Conservation (phyloP, 1,140 invertebrate genomes). For the Cydia pomonella region DNA sequence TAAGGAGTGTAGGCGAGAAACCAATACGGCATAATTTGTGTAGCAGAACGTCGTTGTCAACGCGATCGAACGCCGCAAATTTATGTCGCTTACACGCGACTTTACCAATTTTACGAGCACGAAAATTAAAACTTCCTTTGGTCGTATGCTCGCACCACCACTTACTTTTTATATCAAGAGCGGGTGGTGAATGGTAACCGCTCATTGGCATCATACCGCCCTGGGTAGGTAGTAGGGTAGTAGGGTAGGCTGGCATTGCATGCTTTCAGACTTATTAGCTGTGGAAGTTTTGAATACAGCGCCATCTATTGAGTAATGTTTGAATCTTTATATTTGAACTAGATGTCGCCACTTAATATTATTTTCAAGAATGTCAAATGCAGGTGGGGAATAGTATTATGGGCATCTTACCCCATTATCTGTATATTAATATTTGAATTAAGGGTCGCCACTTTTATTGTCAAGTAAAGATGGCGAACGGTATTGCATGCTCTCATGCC, state of each 20-base stretch:
- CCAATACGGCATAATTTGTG: too few species aligned
- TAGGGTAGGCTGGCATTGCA: too few species aligned
- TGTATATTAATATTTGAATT: conserved; percentile 38
- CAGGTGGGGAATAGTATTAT: conserved; percentile 64
- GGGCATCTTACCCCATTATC: conserved; percentile 49
- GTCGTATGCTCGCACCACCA: too few species aligned
- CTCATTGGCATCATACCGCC: conserved; percentile 55
- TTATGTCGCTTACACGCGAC: too few species aligned
- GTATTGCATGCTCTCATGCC: conserved; percentile 3
- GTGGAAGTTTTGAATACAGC: not conserved
- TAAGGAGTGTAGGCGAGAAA: too few species aligned
- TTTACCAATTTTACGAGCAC: too few species aligned
- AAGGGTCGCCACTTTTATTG: too few species aligned
- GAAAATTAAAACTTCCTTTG: too few species aligned
- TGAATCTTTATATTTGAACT: not conserved
- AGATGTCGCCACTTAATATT: conserved; percentile 54
- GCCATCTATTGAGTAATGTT: not conserved
- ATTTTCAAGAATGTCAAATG: conserved; percentile 54
- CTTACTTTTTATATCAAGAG: conserved; percentile 67
- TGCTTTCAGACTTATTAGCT: not conserved
- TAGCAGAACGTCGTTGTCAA: too few species aligned
- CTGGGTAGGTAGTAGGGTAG: too few species aligned
- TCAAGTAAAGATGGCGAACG: too few species aligned
- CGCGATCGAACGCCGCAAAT: too few species aligned
- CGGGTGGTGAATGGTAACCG: conserved; percentile 63